Evolutionary conservation across 2,797 vertebrate species (phyloP).

Genomic region (Denticeps clupeoides): DNA sequence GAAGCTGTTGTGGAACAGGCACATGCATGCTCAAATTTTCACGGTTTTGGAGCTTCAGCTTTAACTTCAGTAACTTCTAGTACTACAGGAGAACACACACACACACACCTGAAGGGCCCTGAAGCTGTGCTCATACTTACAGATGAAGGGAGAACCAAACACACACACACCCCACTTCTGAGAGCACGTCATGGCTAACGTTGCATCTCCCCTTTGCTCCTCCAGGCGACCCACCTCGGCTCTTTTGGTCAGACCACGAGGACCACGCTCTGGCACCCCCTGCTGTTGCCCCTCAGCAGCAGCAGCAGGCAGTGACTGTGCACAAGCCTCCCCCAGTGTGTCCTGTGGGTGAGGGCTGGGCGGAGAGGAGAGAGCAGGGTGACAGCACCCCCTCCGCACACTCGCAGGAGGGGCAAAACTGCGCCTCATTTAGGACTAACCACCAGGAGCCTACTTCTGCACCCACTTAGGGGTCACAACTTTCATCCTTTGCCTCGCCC

Average conservation of each 20-base stretch:
- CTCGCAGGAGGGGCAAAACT: constrained; percentile 22
- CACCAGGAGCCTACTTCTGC: constrained; percentile 53
- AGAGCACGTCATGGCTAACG: too few relatives aligned
- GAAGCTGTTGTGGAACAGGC: too few relatives aligned
- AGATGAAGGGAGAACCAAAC: too few relatives aligned
- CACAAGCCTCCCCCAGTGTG: constrained; percentile 43
- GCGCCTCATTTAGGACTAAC: constrained; percentile 70
- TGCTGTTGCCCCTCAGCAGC: constrained; percentile 31
- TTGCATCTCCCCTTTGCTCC: neutral
- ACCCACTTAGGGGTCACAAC: constrained; percentile 61
- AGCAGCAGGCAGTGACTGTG: constrained; percentile 48
- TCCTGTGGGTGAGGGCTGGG: constrained; percentile 25
- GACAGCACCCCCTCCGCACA: too few relatives aligned
- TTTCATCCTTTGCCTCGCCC: constrained; percentile 44
- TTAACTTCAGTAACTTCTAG: too few relatives aligned
- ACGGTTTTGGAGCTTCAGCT: too few relatives aligned
- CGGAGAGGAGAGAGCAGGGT: constrained; percentile 33
- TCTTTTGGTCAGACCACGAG: constrained; percentile 64
- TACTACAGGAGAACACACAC: neutral
- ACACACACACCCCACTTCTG: neutral
- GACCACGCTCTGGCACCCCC: constrained; percentile 40
- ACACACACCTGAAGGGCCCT: too few relatives aligned
- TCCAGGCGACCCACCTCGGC: constrained; percentile 62
- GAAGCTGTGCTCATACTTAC: too few relatives aligned
- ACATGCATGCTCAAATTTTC: too few relatives aligned